phyloP scores from a whole-genome alignment of 2,797 vertebrate genomes.

The Acrossocheilus wenchowensis region DNA sequence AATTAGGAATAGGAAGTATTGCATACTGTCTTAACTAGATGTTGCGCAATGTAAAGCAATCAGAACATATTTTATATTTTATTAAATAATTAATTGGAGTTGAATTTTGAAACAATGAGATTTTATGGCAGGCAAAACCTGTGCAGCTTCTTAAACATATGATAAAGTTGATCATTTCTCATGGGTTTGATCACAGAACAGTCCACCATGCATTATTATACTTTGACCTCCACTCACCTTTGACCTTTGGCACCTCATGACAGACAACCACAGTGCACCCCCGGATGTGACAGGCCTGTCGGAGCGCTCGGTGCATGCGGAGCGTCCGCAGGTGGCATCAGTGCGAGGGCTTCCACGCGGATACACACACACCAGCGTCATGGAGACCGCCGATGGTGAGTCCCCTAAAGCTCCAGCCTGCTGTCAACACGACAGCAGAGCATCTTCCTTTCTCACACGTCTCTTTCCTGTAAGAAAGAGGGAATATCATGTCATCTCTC shows the following conservation, averaged over 20 bases:
- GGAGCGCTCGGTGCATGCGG: constrained; percentile 77
- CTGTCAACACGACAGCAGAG: constrained; percentile 43
- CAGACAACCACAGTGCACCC: constrained; percentile 90
- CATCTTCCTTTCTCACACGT: constrained; percentile 19
- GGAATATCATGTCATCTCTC: constrained; percentile 5
- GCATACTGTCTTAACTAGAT: background rate
- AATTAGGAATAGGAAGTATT: background rate
- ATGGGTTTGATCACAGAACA: background rate
- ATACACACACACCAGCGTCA: constrained; percentile 80
- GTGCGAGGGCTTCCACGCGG: constrained; percentile 84
- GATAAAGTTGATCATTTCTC: background rate
- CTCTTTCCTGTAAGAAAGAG: background rate
- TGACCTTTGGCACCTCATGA: constrained; percentile 67
- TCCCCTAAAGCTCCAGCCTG: constrained; percentile 50
- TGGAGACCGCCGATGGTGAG: constrained; percentile 96
- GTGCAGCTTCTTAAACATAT: background rate
- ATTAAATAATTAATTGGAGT: background rate
- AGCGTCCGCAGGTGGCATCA: constrained; percentile 85
- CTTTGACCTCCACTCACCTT: constrained; percentile 31
- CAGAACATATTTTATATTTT: background rate
- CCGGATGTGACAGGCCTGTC: constrained; percentile 93
- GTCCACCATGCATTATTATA: constrained; percentile 11
- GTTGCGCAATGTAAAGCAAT: background rate
- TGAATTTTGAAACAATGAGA: background rate
- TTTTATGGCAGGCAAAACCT: no score